These are phyloP conservation scores for Cyclargus thomasi DNA, from an alignment of 1,140 invertebrate species.

Conservation along the genomic window DNA sequence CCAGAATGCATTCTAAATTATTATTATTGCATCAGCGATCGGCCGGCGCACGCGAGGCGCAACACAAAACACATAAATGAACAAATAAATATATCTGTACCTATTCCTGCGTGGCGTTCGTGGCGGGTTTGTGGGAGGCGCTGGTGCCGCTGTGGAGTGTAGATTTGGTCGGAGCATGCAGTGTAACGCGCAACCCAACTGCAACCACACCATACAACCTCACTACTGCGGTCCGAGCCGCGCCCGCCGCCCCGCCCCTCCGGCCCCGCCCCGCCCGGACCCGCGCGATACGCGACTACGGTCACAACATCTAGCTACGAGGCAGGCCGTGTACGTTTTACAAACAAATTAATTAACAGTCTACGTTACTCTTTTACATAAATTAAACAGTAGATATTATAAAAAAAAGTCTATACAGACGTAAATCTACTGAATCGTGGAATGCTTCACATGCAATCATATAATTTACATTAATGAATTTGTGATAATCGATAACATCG, in stretches of 20 bases:
- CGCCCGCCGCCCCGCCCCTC: conserved; percentile 21
- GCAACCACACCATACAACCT: conserved; percentile 72
- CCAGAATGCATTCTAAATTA: conserved; percentile 54
- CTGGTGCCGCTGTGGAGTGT: conserved; percentile 69
- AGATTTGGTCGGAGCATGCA: conserved; percentile 73
- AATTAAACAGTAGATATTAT: conserved; percentile 21
- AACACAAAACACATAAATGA: conserved; percentile 71
- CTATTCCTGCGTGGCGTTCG: conserved; percentile 70
- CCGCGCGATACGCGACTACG: conserved; percentile 34
- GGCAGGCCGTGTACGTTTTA: conserved; percentile 45
- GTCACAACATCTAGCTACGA: conserved; percentile 65
- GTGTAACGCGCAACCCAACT: conserved; percentile 74
- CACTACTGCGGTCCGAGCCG: conserved; percentile 46
- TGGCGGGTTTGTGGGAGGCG: conserved; percentile 64
- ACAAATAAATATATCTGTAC: conserved; percentile 69
- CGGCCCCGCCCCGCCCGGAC: conserved; percentile 17
- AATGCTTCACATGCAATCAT: conserved; percentile 48
- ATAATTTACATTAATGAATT: conserved; percentile 40
- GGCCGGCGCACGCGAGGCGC: conserved; percentile 60
- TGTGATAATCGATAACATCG: conserved; percentile 58
- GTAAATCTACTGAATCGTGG: conserved; percentile 15
- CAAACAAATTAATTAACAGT: conserved; percentile 62
- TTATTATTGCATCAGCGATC: conserved; percentile 52
- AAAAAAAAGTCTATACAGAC: conserved; percentile 22
- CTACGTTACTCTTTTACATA: conserved; percentile 27